Evolutionary conservation across 2,888 invertebrate genomes (phyloP).

Genomic region (Esperia sulphurella): DNA sequence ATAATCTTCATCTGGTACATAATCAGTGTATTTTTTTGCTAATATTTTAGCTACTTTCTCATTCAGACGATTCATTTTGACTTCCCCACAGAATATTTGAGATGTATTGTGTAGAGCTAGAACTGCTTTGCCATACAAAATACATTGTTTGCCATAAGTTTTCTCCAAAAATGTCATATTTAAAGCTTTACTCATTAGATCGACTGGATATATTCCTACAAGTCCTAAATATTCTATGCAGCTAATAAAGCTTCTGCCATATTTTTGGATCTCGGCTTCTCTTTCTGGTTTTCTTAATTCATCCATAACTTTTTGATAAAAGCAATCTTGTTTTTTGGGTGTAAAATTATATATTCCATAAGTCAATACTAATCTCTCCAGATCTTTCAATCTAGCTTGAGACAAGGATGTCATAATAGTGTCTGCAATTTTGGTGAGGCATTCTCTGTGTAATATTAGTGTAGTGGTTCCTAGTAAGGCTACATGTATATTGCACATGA

Average conservation of each 20-base stretch:
- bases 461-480: conserved; percentile 80
- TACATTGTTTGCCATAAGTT: conserved; percentile 71
- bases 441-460: conserved; percentile 51
- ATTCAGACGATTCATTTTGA: conserved; percentile 75
- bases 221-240: conserved; percentile 81
- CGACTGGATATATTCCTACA: conserved; percentile 75
- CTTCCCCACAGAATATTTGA: conserved; percentile 80
- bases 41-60: conserved; percentile 66
- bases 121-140: conserved; percentile 78
- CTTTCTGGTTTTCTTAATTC: conserved; percentile 77
- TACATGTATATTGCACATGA: conserved; percentile 82
- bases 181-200: conserved; percentile 79
- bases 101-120: conserved; percentile 81
- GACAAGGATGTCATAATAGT: conserved; percentile 69
- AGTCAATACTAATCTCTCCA: conserved; percentile 83
- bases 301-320: conserved; percentile 55
- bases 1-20: conserved; percentile 72
- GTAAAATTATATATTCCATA: conserved; percentile 81
- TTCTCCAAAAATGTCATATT: conserved; percentile 76
- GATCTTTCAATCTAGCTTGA: conserved; percentile 83
- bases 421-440: conserved; percentile 65
- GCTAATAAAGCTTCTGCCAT: conserved; percentile 80
- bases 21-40: conserved; percentile 80
- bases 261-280: conserved; percentile 72
- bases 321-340: conserved; percentile 60